Conservation (phyloP, 2,888 invertebrate genomes). For the Ophion slaviceki region DNA sequence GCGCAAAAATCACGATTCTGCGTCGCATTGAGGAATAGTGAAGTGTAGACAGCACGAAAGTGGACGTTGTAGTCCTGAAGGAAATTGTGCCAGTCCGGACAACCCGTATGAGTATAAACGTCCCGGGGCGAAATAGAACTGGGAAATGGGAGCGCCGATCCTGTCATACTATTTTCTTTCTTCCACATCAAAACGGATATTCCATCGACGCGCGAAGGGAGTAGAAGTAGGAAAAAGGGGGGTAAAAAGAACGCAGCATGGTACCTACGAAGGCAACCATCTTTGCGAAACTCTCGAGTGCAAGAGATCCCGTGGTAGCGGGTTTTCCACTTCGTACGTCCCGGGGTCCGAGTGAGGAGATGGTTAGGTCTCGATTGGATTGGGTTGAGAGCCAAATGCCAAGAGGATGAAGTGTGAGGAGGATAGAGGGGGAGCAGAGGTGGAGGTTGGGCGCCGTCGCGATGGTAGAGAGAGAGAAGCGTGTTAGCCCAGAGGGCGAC, state of each 20-base stretch:
- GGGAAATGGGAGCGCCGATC: constrained; percentile 16
- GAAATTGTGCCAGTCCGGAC: background rate
- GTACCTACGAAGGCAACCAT: constrained; percentile 28
- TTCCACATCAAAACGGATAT: constrained; percentile 46
- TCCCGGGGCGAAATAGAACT: background rate
- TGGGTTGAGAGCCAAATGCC: constrained; percentile 62
- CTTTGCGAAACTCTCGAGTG: constrained; percentile 36
- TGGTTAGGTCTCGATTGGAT: constrained; percentile 61
- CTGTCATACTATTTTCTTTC: constrained; percentile 47
- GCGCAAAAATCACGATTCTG: too few relatives aligned
- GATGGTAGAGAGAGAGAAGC: constrained; percentile 47
- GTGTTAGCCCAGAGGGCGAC: constrained; percentile 42
- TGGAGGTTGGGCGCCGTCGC: background rate
- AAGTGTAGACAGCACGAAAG: background rate
- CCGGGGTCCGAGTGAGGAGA: constrained; percentile 45
- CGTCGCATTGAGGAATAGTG: background rate
- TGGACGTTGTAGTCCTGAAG: constrained; percentile 19
- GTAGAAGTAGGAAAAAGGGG: constrained; percentile 1
- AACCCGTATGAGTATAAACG: constrained; percentile 24
- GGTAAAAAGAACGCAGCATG: constrained; percentile 20
- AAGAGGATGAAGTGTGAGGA: constrained; percentile 31
- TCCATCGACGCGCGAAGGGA: constrained; percentile 45
- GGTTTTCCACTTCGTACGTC: constrained; percentile 48
- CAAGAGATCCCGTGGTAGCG: constrained; percentile 21
- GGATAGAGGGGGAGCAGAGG: background rate